Conservation (phyloP, 2,797 vertebrate species). For the Anguilla megastoma region DNA sequence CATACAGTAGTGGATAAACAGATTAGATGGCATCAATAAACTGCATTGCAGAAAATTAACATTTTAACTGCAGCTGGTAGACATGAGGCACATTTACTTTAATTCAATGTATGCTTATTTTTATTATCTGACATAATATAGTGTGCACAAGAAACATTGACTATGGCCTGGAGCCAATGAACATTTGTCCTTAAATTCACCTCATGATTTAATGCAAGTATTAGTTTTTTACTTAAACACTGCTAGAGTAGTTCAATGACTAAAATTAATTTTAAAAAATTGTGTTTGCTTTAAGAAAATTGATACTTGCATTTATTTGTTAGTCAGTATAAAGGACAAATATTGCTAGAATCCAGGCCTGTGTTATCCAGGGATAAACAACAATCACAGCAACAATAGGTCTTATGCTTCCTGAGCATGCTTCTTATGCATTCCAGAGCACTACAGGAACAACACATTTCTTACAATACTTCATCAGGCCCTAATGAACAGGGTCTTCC, state of each 20-base stretch:
- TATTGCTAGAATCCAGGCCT: not conserved
- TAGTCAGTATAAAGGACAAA: not conserved
- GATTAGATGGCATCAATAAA: not conserved
- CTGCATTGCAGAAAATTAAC: not conserved
- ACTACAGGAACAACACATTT: not conserved
- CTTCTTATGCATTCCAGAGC: not conserved
- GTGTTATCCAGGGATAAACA: not conserved
- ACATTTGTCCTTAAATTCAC: not conserved
- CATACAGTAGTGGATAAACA: not conserved
- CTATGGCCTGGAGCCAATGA: not conserved
- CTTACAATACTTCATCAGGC: not conserved
- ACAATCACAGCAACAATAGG: not conserved
- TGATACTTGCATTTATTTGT: not conserved
- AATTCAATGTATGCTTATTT: not conserved
- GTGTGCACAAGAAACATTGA: not conserved
- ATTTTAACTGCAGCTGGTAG: slow-evolving; percentile 1
- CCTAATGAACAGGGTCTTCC: slow-evolving; percentile 18
- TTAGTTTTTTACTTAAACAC: not conserved
- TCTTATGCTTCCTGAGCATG: not conserved
- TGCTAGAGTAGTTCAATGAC: not conserved
- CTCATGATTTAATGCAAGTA: not conserved
- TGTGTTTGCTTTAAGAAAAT: slow-evolving; percentile 4
- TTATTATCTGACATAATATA: not conserved
- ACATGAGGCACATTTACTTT: not conserved
- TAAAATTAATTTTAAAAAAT: not conserved